Base-by-base conservation (phyloP, 1,140 invertebrate genomes). In the Drosophila neocordata region DNA sequence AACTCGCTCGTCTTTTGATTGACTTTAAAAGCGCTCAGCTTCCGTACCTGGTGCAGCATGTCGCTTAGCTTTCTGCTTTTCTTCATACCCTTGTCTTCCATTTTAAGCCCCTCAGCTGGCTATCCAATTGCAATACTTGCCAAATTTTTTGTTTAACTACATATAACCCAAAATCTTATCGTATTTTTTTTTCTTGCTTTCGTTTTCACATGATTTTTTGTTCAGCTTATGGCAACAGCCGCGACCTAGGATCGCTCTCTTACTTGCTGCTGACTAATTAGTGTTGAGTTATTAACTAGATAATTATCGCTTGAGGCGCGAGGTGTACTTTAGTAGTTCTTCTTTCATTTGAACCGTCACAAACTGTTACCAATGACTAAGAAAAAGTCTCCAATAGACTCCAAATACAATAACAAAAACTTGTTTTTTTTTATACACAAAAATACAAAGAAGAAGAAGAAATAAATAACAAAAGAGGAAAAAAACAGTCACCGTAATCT, bases 241-340 rank as follows among this genome's bases (percentile, higher is more conserved):
- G 38, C 71, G 72, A 75, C 72, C 72, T 75, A 75, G 72, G 72
- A 62, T 68, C 62, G 35, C 35, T 27, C 60, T 61, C 35, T 24
- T 41, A 15, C 41, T 51, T 65, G 31, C 72, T 75, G 64, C 72
- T 74, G 71, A 75, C 71, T 75, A 75, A 75, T 75, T 75, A 75
- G 51, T 60, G 72, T 68, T 12, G 71, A 68, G 72, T 68, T 75
- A 74, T 74, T 75, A 75, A 62, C 71, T 75, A 68, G 72, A 75
- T 75, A 75, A 75, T 74, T 75, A 75, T 68, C 64, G 72, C 64
- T 57, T 38, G 64, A 56, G 72, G 48, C 34, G 71, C 72, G 64
- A 74, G 72, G 72, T 67, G 52, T 56, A 15, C 57, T 20, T 8
- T n/a, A 34, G 37, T 2, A 74, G 57, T 75, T 74, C 18, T 52